Base-by-base conservation (phyloP, 1,140 invertebrate species). In the Pseudomyrmex gracilis region DNA sequence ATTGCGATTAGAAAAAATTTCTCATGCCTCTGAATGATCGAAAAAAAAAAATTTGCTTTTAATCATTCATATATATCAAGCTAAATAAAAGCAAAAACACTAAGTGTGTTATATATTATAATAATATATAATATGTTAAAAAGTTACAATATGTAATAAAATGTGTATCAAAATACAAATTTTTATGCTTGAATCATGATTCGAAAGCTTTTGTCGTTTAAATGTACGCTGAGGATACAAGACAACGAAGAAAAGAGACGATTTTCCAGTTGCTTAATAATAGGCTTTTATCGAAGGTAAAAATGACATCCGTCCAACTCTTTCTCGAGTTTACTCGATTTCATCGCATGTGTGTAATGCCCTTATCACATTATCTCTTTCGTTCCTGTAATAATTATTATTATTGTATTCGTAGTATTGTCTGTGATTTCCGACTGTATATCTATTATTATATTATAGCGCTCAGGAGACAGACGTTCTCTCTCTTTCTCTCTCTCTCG, bases 331-430 rank as follows among this genome's bases (percentile, higher is more conserved):
- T 78, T 80, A 87, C 82, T 60, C 82, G 47, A 87, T 78, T 87
- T 82, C 71, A 53, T 80, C 68, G 73, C 63, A 63, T 55, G 43
- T 70, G 85, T 34, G 34, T 80, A 82, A 80, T 87, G 83, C 83
- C 83, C 83, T 85, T 68, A 55, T 83, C 82, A 84, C 73, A 63
- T 86, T 60, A 53, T 82, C 13, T 74, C 73, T 67, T 17, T 74
- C 17, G 22, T 70, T 24, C 3, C 9, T 63, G 34, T 34, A 34
- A 34, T 34, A 34, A 34, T 43, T 55, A 58, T 43, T 67, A 78
- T 76, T 78, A 78, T 73, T 55, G 58, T 90, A 90, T 24, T 80
- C 73, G 84, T 87, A 73, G 82, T 88, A 87, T 89, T 90, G 71
- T 90, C 80, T 83, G 83, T 24, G 84, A 12, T 51, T 78, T 63